These are phyloP conservation scores for Drosophila barbarae DNA, from an alignment of 2,888 invertebrate species.

Conservation along the genomic window DNA sequence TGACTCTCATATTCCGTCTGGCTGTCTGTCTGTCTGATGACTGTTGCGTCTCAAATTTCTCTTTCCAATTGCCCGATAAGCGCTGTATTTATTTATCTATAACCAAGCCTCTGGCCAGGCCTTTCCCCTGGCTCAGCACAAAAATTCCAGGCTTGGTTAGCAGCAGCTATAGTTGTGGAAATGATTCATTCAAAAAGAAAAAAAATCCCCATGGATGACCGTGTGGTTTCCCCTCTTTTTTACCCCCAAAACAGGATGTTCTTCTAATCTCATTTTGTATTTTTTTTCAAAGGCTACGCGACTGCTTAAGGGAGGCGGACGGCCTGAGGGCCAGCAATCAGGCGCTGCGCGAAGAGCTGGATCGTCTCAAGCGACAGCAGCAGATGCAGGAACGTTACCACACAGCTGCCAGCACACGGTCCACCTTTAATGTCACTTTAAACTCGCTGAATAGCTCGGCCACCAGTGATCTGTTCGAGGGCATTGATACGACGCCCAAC, in stretches of 20 bases:
- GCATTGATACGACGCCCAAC: constrained; percentile 54
- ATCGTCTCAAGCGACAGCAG: constrained; percentile 66
- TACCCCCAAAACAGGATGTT: too few species aligned
- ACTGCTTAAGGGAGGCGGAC: constrained; percentile 77
- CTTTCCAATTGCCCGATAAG: background rate
- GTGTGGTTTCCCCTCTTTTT: background rate
- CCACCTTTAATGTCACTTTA: constrained; percentile 62
- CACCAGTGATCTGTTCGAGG: constrained; percentile 67
- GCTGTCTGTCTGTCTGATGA: background rate
- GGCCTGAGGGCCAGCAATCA: constrained; percentile 73
- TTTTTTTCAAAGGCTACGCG: constrained; percentile 48
- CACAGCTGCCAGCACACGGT: constrained; percentile 44
- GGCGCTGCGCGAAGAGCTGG: constrained; percentile 69
- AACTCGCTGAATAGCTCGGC: constrained; percentile 67
- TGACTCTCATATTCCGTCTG: too few species aligned
- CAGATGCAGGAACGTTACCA: constrained; percentile 62
- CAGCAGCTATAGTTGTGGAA: background rate
- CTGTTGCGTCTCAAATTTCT: background rate
- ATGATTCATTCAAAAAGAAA: background rate
- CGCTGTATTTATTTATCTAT: background rate
- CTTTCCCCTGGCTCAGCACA: background rate
- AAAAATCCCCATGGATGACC: background rate
- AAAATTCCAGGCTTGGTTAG: background rate
- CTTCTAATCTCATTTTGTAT: background rate
- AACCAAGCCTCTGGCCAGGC: background rate